Percentiles rank a stretch among this genome's conserved stretches.
Conservation (phyloP, 2,888 invertebrate genomes). For the Deladenus siricidicola region DNA sequence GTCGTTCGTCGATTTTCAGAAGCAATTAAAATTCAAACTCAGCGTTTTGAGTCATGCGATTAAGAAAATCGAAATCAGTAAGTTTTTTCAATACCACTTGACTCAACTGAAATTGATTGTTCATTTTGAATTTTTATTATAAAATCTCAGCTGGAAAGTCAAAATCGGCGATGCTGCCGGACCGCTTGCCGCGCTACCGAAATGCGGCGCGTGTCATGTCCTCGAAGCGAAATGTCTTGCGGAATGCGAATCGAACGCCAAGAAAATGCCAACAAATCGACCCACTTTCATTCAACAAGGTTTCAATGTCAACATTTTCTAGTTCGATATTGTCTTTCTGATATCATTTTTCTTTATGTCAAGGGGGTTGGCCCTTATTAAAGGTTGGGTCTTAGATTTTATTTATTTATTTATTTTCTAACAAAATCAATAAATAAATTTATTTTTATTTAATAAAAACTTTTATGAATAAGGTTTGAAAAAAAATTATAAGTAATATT, state of each 20-base stretch:
- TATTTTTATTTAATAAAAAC: no score
- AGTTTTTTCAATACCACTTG: background rate
- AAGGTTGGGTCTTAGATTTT: no score
- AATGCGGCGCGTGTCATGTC: background rate
- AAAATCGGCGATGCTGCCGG: background rate
- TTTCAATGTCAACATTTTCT: no score
- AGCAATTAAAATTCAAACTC: conserved; percentile 41
- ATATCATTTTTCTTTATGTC: no score
- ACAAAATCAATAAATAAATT: no score
- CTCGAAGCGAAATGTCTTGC: background rate
- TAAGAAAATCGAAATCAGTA: conserved; percentile 11
- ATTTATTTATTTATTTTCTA: no score
- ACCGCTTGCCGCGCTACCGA: background rate
- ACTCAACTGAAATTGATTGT: background rate
- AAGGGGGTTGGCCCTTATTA: no score
- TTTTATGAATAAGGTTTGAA: no score
- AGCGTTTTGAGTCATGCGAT: conserved; percentile 33
- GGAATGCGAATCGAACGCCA: background rate
- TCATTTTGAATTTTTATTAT: no score
- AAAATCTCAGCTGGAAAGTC: background rate
- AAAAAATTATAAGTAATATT: no score
- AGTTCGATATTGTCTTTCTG: no score
- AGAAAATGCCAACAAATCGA: background rate
- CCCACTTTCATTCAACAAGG: background rate
- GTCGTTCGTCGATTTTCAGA: conserved; percentile 39